phyloP scores from a whole-genome alignment of 2,113 vertebrate species.

The Mesoclemmys tuberculata region DNA sequence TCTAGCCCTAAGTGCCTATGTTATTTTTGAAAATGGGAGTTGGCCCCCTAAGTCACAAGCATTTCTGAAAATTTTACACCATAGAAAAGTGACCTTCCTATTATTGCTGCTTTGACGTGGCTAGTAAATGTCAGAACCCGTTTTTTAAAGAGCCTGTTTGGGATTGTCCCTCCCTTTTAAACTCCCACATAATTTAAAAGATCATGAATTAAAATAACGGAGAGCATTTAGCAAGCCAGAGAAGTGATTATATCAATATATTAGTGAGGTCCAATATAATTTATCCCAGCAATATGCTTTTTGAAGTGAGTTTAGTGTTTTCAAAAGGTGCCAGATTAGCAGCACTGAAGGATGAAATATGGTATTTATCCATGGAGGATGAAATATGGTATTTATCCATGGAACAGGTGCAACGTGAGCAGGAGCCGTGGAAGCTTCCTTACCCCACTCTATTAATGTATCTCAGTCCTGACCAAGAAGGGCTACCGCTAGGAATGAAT shows the following conservation, averaged over 20 bases:
- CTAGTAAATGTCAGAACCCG: too few species aligned
- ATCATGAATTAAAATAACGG: not conserved
- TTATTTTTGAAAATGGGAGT: too few species aligned
- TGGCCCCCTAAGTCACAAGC: too few species aligned
- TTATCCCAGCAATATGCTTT: not conserved
- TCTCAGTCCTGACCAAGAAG: not conserved
- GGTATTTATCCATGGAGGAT: not conserved
- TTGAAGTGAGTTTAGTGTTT: not conserved
- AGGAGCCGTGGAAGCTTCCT: not conserved
- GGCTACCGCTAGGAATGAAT: accelerated
- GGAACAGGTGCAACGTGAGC: not conserved
- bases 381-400: not conserved
- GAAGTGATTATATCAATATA: not conserved
- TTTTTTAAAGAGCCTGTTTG: not conserved
- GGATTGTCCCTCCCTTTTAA: not conserved
- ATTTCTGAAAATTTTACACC: too few species aligned
- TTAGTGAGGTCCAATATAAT: not conserved
- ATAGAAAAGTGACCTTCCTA: not conserved
- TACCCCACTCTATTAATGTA: accelerated
- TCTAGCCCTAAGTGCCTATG: too few species aligned
- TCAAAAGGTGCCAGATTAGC: not conserved
- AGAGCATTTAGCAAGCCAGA: accelerated
- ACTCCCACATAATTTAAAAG: not conserved
- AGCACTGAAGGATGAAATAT: not conserved
- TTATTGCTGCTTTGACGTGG: not conserved